Conservation (phyloP, 2,888 invertebrate species). For the Hirtodrosophila cameraria region DNA sequence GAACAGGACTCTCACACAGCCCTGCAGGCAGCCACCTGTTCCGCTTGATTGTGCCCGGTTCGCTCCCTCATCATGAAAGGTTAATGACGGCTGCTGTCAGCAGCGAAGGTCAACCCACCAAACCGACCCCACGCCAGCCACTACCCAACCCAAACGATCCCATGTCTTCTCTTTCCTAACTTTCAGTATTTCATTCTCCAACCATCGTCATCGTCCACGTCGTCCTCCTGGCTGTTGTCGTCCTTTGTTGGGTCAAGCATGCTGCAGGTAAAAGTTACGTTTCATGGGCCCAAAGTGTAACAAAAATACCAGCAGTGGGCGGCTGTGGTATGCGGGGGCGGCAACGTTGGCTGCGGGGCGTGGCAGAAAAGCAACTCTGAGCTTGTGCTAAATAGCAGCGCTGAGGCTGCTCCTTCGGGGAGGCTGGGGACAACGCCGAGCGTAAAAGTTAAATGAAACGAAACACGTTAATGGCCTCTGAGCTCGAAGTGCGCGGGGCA, state of each 20-base stretch:
- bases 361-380: conserved; percentile 11
- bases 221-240: conserved; percentile 14
- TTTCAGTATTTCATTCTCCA: conserved; percentile 15
- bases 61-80: conserved; percentile 73
- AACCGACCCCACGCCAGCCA: conserved; percentile 4
- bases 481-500: conserved; percentile 21
- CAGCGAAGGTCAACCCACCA: conserved; percentile 68
- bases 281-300: conserved; percentile 58
- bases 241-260: conserved; percentile 69
- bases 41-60: conserved; percentile 70
- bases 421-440: conserved; percentile 65
- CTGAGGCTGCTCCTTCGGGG: conserved; percentile 30
- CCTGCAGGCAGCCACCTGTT: conserved; percentile 62
- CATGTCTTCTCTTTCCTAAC: conserved; percentile 2
- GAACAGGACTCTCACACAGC: conserved; percentile 3
- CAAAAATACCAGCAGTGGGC: conserved; percentile 47
- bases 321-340: neutral
- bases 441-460: conserved; percentile 80
- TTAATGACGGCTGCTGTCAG: conserved; percentile 80
- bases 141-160: conserved; percentile 18
- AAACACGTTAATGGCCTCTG: conserved; percentile 79
- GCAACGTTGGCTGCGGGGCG: neutral
- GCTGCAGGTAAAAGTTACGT: conserved; percentile 74
- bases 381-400: conserved; percentile 70
- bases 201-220: conserved; percentile 6